Base-by-base conservation (phyloP, 2,888 invertebrate species). In the Patella depressa region DNA sequence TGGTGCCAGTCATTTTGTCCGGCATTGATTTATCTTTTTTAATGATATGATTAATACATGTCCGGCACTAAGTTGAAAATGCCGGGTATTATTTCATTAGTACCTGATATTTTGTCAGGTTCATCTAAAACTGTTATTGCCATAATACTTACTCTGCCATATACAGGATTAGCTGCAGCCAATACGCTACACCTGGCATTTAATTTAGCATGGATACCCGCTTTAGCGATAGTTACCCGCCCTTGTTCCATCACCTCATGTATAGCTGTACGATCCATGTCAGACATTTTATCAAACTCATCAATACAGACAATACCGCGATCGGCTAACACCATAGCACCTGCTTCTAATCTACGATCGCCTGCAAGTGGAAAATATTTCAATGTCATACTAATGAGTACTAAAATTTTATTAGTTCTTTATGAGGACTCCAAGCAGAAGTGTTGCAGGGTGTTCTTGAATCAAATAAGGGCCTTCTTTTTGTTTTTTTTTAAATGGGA, bases 171-270 rank as follows among this genome's bases (percentile, higher is more conserved):
- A 72, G 99, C 99, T n/a, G 99, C 99, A 2, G 99, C 99, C 72
- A 99, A 93, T 7, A 99, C 99, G 0, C 97, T 97, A 92, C 99
- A 99, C 53, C 99, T 94, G 1, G 99, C 99, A 93, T 99, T 99
- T 80, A 99, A 94, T 76, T 97, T 95, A 4, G 99, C 98, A 91
- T 99, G 99, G 81, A 99, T 99, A 11, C 94, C 99, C 34, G 99
- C 99, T 93, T 99, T 99, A 24, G 99, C 96, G 88, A 99, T 99
- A 12, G 99, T 98, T 4, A 99, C 94, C 74, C 93, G 91, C 7
- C 99, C 99, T 92, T 99, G 99, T 93, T 99, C 99, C 99, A 99
- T 98, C 7, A 99, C 99, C 93, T 99, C 99, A 92, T 99, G 99
- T 84, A 99, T 99, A 65, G 99, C 98, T 0, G 99, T 99, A 88